Conservation (phyloP, 2,797 vertebrate genomes). For the Morelia viridis region DNA sequence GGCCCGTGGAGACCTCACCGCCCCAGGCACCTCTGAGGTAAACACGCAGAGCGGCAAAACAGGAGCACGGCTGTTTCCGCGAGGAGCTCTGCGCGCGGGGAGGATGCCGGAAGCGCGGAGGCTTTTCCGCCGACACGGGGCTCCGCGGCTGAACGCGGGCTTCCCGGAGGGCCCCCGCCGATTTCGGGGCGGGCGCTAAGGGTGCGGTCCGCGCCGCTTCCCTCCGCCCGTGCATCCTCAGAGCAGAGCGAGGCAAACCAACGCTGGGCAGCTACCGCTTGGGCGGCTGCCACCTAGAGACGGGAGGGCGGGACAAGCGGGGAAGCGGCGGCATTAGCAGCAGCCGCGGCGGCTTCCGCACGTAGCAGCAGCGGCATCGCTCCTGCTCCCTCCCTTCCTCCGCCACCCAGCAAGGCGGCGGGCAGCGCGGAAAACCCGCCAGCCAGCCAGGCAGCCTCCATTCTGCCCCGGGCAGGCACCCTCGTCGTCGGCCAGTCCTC, state of each 20-base stretch:
- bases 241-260: not conserved
- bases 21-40: not conserved
- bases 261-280: not conserved
- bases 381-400: not conserved
- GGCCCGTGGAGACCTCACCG: not conserved
- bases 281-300: slow-evolving; percentile 38
- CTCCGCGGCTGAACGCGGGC: not conserved
- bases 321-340: not conserved
- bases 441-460: not conserved
- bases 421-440: not conserved
- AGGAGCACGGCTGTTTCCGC: not conserved
- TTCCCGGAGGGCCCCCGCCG: not conserved
- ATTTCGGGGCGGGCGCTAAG: not conserved
- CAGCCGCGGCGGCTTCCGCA: not conserved
- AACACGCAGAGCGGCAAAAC: not conserved
- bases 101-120: not conserved
- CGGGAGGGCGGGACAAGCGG: slow-evolving; percentile 19
- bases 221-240: not conserved
- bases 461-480: not conserved
- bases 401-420: not conserved
- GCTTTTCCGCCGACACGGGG: not conserved
- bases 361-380: not conserved
- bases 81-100: not conserved
- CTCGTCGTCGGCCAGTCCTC: not conserved
- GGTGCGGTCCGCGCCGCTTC: not conserved